Evolutionary conservation across 35 echinoderm and acorn worm genomes (phyloP).

Genomic region (Patiria miniata): DNA sequence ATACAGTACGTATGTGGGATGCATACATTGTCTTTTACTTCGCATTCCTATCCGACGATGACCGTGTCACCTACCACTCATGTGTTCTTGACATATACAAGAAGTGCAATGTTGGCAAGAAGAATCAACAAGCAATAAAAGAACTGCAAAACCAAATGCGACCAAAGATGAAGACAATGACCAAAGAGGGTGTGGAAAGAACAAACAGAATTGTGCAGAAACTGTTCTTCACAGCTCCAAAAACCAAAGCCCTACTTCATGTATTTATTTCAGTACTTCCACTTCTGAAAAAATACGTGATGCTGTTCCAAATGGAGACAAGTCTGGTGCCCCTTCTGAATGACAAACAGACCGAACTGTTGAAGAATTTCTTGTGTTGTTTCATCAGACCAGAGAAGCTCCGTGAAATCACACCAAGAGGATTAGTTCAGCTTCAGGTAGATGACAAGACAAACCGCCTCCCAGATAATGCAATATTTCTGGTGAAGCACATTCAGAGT

Average conservation of each 20-base stretch:
- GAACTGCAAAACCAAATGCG: constrained; percentile 42
- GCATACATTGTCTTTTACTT: constrained; percentile 52
- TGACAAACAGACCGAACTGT: constrained; percentile 46
- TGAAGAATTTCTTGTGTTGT: constrained; percentile 45
- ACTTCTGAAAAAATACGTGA: constrained; percentile 65
- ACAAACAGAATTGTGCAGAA: constrained; percentile 48
- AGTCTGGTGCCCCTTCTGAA: constrained; percentile 51
- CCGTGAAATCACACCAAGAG: not conserved
- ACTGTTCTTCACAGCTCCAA: constrained; percentile 33
- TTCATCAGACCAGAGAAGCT: constrained; percentile 74
- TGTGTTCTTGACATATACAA: constrained; percentile 48
- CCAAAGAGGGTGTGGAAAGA: constrained; percentile 41
- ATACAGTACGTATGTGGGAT: constrained; percentile 45
- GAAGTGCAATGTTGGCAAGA: constrained; percentile 27
- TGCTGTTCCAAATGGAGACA: constrained; percentile 53
- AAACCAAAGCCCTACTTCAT: constrained; percentile 53
- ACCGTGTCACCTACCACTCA: constrained; percentile 30
- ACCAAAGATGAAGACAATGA: constrained; percentile 45
- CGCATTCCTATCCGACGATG: constrained; percentile 41
- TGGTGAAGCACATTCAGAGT: constrained; percentile 25
- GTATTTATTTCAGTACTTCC: constrained; percentile 43
- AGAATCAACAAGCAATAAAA: constrained; percentile 4
- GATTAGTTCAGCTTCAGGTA: constrained; percentile 33
- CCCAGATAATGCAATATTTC: constrained; percentile 25
- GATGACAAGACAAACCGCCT: constrained; percentile 23